phyloP scores from a whole-genome alignment of 2,113 vertebrate species.

The Catharus minimus region DNA sequence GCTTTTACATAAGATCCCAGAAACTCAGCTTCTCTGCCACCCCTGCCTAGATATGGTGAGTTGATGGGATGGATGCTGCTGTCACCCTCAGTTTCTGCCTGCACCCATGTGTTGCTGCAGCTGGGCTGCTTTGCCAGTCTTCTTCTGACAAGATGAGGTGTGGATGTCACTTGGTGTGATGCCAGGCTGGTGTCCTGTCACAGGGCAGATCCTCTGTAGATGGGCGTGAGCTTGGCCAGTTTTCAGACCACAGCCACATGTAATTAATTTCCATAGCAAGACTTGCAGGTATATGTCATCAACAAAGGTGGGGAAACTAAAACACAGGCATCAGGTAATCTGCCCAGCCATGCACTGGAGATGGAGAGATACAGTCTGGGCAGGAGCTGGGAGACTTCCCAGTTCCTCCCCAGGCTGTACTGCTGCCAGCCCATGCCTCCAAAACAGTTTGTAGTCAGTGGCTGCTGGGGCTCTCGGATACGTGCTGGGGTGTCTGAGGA shows the following conservation, averaged over 20 bases:
- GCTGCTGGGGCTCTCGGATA: background rate
- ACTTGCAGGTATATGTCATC: background rate
- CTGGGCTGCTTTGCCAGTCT: background rate
- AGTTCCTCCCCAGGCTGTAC: background rate
- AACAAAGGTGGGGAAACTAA: background rate
- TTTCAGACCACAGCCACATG: background rate
- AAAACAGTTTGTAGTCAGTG: background rate
- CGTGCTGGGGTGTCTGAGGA: background rate
- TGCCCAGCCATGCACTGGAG: background rate
- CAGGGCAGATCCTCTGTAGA: background rate
- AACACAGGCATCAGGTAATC: background rate
- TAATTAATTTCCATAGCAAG: background rate
- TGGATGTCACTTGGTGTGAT: rapidly evolving
- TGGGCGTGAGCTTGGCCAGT: background rate
- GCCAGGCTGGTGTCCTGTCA: background rate
- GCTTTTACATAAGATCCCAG: background rate
- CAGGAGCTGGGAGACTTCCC: background rate
- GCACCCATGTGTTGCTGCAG: rapidly evolving
- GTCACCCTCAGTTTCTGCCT: rapidly evolving
- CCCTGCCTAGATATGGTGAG: background rate
- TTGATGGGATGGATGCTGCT: background rate
- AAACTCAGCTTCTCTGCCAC: background rate
- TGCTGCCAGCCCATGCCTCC: background rate
- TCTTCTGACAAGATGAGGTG: background rate
- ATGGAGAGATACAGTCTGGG: background rate